Percentiles rank a stretch among this genome's conserved stretches.
phyloP scores from a whole-genome alignment of 2,113 vertebrate genomes.

The Microcebus griseorufus region DNA sequence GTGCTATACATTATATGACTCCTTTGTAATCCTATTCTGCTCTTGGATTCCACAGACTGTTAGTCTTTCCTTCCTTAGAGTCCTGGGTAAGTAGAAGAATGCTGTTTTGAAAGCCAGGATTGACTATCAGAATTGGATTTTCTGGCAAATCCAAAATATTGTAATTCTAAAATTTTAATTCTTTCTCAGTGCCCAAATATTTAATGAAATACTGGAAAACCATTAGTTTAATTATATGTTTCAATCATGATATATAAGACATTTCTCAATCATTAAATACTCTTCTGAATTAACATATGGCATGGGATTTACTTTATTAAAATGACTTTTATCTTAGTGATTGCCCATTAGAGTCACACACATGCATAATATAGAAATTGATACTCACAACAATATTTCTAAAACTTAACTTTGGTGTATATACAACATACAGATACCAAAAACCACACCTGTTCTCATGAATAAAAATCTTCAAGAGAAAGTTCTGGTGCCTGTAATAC shows the following conservation, averaged over 20 bases:
- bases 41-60: not conserved
- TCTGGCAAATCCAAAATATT: not conserved
- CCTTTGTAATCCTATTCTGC: not conserved
- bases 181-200: not conserved
- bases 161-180: not conserved
- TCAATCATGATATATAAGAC: not conserved
- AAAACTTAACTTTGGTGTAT: not conserved
- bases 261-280: not conserved
- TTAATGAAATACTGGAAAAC: not conserved
- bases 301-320: not conserved
- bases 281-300: not conserved
- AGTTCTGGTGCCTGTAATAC: not conserved
- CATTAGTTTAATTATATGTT: not conserved
- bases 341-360: not conserved
- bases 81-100: not conserved
- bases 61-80: not conserved
- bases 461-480: not conserved
- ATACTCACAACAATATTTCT: too few species aligned
- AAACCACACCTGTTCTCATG: not conserved
- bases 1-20: not conserved
- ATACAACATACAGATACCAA: not conserved
- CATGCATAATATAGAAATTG: too few species aligned
- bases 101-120: not conserved
- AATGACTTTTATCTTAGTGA: not conserved
- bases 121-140: not conserved